phyloP scores from a whole-genome alignment of 1,140 invertebrate genomes.

The Pseudomyrmex cubaensis region DNA sequence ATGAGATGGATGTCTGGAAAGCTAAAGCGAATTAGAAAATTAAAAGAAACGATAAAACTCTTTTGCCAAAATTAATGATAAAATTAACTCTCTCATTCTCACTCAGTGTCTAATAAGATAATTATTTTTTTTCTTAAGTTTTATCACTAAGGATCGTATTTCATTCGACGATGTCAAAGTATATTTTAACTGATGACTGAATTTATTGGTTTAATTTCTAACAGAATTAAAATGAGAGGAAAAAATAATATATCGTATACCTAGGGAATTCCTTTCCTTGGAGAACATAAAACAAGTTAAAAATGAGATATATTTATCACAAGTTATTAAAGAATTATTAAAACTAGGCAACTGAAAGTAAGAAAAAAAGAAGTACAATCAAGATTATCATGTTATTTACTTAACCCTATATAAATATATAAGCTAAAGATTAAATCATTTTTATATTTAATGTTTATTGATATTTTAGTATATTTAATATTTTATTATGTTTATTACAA shows the following conservation, averaged over 20 bases:
- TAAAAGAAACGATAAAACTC: not conserved
- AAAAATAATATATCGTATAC: slow-evolving; percentile 64
- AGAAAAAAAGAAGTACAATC: no score
- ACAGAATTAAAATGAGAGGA: slow-evolving; percentile 53
- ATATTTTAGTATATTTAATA: no score
- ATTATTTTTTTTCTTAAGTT: no score
- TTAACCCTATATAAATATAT: no score
- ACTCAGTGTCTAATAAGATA: no score
- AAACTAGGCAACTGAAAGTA: no score
- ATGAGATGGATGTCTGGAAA: slow-evolving; percentile 1
- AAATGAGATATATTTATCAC: slow-evolving; percentile 82
- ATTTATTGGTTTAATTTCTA: slow-evolving; percentile 74
- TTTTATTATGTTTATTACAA: no score
- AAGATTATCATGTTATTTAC: no score
- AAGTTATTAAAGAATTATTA: slow-evolving; percentile 75
- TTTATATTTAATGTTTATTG: no score
- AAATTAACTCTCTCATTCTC: no score
- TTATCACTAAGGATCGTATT: no score
- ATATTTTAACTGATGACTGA: slow-evolving; percentile 28
- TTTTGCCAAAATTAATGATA: not conserved
- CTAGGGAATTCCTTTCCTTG: slow-evolving; percentile 51
- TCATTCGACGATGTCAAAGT: not conserved
- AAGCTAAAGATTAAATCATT: no score
- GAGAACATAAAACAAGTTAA: slow-evolving; percentile 69
- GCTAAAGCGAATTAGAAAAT: not conserved